Base-by-base conservation (phyloP, 2,888 invertebrate genomes). In the Tinea trinotella region DNA sequence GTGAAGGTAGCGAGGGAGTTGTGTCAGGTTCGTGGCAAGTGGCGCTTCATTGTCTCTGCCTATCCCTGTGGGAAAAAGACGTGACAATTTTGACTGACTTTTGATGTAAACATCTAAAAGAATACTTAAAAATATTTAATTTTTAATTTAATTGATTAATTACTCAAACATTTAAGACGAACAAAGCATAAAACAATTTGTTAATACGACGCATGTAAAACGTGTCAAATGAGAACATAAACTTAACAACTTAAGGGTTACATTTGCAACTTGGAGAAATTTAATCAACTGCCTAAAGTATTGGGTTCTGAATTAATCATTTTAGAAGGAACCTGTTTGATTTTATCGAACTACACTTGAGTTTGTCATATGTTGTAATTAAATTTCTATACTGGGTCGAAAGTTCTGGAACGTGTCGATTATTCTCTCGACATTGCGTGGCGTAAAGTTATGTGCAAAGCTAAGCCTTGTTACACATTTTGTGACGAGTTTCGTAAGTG, bases 201-300 rank as follows among this genome's bases (percentile, higher is more conserved):
- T 10, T 3, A 3, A 35, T 35, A 35, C 5, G 24, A 5, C 24
- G 24, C 12, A 35, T 40, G 13, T 40, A 40, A 30, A n/a, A 30
- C 30, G n/a, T 30, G 30, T 40, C 7, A n/a, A 40, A 15, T 15
- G 6, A 4, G 2, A 40, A 5, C 15, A 40, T 70, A 68, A 76
- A 80, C 61, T 80, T 77, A 71, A 69, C 71, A 40, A 40, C 40
- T 40, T 15, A 40, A 40, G 40, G 70, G 69, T 65, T 64, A 66
- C 64, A 63, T 64, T 61, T 64, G 67, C 70, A 68, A 71, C 67
- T 60, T 61, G 19, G 57, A 61, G 74, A 76, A 81, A 81, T 80
- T 80, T 81, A 80, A 81, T 81, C 77, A 80, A 77, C 68, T 68
- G 64, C 59, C 75, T 68, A 69, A 76, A 76, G 76, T 76, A 77